Conservation (phyloP, 1,140 invertebrate species). For the Rhopalosiphum padi region DNA sequence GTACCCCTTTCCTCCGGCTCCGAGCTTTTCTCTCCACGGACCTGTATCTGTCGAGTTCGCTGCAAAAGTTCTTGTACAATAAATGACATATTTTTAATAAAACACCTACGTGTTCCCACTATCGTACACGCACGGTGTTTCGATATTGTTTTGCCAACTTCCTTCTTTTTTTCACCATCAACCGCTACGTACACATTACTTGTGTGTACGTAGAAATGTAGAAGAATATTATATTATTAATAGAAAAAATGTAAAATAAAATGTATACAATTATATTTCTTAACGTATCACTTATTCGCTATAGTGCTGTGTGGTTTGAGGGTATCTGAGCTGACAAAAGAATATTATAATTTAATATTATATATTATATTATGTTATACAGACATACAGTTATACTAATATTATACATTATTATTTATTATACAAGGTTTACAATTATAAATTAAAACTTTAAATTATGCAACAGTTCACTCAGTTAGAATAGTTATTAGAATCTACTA, state of each 20-base stretch:
- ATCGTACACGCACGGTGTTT: neutral
- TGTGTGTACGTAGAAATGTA: neutral
- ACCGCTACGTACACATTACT: neutral
- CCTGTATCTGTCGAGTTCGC: neutral
- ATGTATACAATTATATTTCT: neutral
- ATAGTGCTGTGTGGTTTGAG: neutral
- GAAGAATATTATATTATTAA: neutral
- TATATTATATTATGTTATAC: no score
- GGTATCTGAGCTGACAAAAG: neutral
- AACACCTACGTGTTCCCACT: neutral
- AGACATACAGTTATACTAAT: no score
- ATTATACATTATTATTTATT: no score
- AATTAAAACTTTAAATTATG: neutral
- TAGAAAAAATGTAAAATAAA: neutral
- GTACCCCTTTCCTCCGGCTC: neutral
- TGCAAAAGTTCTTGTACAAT: slow-evolving; percentile 4
- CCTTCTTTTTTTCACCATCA: neutral
- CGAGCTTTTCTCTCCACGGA: neutral
- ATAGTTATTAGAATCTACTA: neutral
- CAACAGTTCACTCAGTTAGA: neutral
- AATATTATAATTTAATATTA: neutral
- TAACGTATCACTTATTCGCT: neutral
- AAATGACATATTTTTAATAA: slow-evolving; percentile 19
- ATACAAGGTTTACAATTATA: no score
- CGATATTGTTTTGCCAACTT: neutral